Percentiles rank a stretch among this genome's conserved stretches.
Conservation (phyloP, 1,140 invertebrate genomes). For the Zelostemma sp. region DNA sequence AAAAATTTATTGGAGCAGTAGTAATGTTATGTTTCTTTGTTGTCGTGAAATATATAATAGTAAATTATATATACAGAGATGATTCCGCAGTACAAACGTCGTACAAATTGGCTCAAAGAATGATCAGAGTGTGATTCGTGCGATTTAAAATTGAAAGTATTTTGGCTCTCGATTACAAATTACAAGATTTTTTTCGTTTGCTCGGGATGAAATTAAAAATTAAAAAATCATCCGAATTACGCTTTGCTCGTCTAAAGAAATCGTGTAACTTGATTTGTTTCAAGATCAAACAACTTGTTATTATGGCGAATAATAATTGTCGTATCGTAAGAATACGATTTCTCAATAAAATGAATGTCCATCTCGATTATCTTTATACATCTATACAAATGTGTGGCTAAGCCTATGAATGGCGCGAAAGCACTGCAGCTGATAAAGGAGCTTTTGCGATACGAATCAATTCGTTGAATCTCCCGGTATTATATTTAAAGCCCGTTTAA, state of each 20-base stretch:
- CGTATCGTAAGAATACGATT: too few relatives aligned
- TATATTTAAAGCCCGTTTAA: background rate
- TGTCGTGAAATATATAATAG: constrained; percentile 39
- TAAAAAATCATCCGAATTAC: too few relatives aligned
- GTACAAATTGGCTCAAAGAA: constrained; percentile 45
- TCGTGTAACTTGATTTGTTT: too few relatives aligned
- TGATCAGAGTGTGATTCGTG: too few relatives aligned
- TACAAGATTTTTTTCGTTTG: too few relatives aligned
- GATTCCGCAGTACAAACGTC: constrained; percentile 40
- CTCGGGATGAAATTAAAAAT: too few relatives aligned
- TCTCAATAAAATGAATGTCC: background rate
- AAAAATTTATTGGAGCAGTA: constrained; percentile 37
- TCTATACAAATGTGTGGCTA: constrained; percentile 31
- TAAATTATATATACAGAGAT: constrained; percentile 48
- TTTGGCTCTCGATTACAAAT: background rate
- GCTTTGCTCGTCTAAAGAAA: too few relatives aligned
- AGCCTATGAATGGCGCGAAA: constrained; percentile 1
- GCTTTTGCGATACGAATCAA: constrained; percentile 2
- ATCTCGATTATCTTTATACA: constrained; percentile 29
- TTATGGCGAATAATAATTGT: too few relatives aligned
- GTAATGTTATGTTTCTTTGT: constrained; percentile 48
- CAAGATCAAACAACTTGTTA: too few relatives aligned
- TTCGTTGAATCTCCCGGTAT: background rate
- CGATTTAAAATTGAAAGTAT: background rate
- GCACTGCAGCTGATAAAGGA: constrained; percentile 9